These are phyloP conservation scores for Anolis sagrei DNA, from an alignment of 2,113 vertebrate genomes.

Conservation along the genomic window DNA sequence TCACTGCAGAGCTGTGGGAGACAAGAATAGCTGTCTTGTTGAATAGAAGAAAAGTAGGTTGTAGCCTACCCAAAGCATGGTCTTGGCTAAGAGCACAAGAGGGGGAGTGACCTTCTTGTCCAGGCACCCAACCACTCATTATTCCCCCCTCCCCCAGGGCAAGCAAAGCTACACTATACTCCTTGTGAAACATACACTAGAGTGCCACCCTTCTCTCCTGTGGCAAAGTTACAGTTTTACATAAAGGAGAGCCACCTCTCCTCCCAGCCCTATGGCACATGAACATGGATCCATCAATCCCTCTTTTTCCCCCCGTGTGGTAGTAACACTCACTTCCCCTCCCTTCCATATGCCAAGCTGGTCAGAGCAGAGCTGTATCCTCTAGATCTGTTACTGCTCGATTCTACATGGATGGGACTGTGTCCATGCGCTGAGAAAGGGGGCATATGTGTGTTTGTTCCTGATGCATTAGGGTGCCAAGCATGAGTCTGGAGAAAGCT, in stretches of 20 bases:
- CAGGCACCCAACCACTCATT: not conserved
- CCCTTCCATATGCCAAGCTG: not conserved
- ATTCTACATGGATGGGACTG: not conserved
- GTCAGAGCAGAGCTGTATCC: not conserved
- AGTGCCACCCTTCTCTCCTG: not conserved
- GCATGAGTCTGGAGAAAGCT: not conserved
- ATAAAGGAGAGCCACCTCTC: not conserved
- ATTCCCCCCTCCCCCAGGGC: not conserved
- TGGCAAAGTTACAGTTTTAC: not conserved
- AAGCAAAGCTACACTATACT: not conserved
- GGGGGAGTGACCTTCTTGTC: not conserved
- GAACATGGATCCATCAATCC: not conserved
- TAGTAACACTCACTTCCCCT: not conserved
- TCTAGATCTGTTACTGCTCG: not conserved
- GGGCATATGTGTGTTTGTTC: too few relatives aligned
- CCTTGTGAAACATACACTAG: not conserved
- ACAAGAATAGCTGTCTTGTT: not conserved
- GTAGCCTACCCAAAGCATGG: not conserved
- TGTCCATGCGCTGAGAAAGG: not conserved
- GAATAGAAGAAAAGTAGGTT: not conserved
- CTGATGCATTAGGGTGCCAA: not conserved
- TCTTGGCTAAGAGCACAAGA: not conserved
- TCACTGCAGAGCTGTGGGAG: not conserved
- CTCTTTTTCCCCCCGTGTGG: too few relatives aligned
- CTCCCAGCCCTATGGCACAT: not conserved